Base-by-base conservation (phyloP, 2,797 vertebrate species). In the Enteromius treurensis region DNA sequence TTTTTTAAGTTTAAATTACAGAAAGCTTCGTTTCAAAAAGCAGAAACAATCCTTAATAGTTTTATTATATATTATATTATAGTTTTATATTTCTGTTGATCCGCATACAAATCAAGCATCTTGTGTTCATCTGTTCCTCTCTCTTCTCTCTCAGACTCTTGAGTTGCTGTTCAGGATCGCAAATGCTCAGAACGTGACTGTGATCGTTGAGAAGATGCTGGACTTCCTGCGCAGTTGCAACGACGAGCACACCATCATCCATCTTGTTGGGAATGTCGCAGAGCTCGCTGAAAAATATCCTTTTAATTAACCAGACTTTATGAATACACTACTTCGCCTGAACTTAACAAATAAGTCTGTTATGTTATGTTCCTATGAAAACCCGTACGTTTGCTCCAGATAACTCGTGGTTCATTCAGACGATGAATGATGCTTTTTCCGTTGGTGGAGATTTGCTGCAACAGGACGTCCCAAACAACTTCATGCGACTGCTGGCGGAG, bases 211-310 rank as follows among this genome's bases (percentile, higher is more conserved):
- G 90, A 99, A 98, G 93, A 97, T 99, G 96, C 94, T 99, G 88
- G 96, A 96, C 51, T 98, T 99, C 89, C 93, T 99, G 87, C 94
- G 89, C 60, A 89, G 93, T 87, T 96, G 93, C 89, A 93, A 94
- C 86, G 97, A 99, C 42, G 96, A 98, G 81, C 96, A 99, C 89
- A 92, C 96, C 17, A 92, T 96, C 32, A 92, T 96, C 74, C 95
- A 94, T 89, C 93, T 99, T 86, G 95, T 94, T 90, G 97, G 96
- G 49, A 99, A 99, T 93, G 95, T 99, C 89, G 96, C 98, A 77
- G 97, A 99, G 82, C 92, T 99, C 87, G 97, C 97, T 83, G 98
- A 99, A 90, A 99, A 98, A 99, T 99, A 99, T 99, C 97, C 96
- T 99, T 78, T 64, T 19, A 49, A 29, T 71, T 17, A 49, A 2